These are phyloP conservation scores for Ciconia stormi DNA, from an alignment of 2,113 vertebrate genomes.

Conservation along the genomic window DNA sequence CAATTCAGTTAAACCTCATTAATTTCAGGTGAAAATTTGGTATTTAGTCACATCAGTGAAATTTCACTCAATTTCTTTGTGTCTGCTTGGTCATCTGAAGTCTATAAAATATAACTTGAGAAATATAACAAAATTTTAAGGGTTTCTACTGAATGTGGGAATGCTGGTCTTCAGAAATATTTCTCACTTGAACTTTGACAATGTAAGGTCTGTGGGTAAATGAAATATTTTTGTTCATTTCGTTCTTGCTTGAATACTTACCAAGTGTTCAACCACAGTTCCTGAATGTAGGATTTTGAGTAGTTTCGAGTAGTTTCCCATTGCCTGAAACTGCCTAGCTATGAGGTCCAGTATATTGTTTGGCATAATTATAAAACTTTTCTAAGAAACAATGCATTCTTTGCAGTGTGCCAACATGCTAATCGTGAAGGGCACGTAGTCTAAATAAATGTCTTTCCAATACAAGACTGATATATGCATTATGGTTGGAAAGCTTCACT, in stretches of 20 bases:
- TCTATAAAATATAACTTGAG: neutral
- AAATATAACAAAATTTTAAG: neutral
- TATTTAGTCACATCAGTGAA: neutral
- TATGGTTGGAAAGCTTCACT: neutral
- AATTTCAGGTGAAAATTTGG: neutral
- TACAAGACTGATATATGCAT: neutral
- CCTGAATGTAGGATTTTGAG: rapidly evolving
- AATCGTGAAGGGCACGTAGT: neutral
- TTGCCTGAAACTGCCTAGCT: neutral
- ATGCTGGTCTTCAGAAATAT: neutral
- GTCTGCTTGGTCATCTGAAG: neutral
- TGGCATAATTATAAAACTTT: neutral
- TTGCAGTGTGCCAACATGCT: neutral
- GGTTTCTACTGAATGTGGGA: neutral
- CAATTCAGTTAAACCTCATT: neutral
- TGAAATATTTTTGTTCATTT: neutral
- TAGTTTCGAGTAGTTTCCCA: neutral
- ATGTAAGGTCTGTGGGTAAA: neutral
- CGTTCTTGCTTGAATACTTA: neutral
- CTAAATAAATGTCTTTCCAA: neutral
- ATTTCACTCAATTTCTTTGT: neutral
- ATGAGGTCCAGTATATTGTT: neutral
- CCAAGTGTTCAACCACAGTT: neutral
- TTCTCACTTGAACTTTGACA: neutral
- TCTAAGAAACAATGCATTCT: neutral